Evolutionary conservation across 2,888 invertebrate genomes (phyloP).

Genomic region (Scaptomyza flava): DNA sequence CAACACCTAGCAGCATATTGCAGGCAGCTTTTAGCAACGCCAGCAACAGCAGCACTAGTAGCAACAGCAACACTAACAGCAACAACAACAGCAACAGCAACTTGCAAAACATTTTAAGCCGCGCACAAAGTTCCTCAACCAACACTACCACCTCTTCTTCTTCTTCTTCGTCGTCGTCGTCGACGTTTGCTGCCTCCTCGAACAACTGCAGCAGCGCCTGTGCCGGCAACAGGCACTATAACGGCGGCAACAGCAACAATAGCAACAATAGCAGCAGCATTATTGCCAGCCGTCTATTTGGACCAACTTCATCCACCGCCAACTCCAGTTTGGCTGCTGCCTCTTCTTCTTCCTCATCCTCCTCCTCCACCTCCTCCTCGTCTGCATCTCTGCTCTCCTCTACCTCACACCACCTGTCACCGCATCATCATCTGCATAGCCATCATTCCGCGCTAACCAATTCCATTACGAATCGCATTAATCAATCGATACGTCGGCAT

Average conservation of each 20-base stretch:
- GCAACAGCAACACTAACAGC: conserved; percentile 19
- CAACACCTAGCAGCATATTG: conserved; percentile 77
- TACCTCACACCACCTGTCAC: conserved; percentile 47
- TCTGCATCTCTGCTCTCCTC: neutral
- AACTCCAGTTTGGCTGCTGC: conserved; percentile 45
- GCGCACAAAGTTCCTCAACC: conserved; percentile 70
- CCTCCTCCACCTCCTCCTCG: conserved; percentile 46
- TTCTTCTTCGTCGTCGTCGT: conserved; percentile 20
- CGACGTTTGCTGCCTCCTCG: conserved; percentile 21
- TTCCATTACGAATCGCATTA: conserved; percentile 82
- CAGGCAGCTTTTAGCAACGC: conserved; percentile 71
- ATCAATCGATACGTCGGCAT: conserved; percentile 82
- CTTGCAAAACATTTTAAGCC: conserved; percentile 76
- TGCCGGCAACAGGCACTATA: conserved; percentile 76
- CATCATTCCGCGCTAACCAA: conserved; percentile 78
- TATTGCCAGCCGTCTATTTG: conserved; percentile 80
- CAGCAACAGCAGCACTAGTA: conserved; percentile 42
- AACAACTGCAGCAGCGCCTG: conserved; percentile 75
- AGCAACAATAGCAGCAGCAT: conserved; percentile 67
- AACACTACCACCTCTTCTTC: conserved; percentile 36
- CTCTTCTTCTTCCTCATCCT: conserved; percentile 43
- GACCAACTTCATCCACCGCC: conserved; percentile 59
- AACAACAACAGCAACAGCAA: conserved; percentile 49
- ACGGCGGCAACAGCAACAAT: conserved; percentile 64
- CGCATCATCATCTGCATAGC: conserved; percentile 61